These are phyloP conservation scores for Brachypalpus laphriformis DNA, from an alignment of 2,888 invertebrate genomes.

Conservation along the genomic window DNA sequence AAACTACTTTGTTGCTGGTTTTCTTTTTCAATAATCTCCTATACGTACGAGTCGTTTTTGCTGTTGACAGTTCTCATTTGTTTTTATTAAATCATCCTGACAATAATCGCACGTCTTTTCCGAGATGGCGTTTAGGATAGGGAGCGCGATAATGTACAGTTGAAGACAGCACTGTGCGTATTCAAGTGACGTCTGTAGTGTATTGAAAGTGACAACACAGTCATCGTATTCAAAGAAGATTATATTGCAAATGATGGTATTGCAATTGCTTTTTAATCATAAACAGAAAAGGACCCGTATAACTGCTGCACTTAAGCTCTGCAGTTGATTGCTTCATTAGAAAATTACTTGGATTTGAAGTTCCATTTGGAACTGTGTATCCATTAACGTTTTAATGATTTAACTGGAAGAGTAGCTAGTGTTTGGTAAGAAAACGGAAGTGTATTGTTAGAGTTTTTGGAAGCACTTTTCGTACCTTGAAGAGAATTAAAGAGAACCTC, in stretches of 20 bases:
- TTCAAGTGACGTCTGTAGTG: slow-evolving; percentile 37
- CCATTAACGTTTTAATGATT: not conserved
- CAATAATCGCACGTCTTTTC: slow-evolving; percentile 32
- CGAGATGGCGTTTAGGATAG: slow-evolving; percentile 8
- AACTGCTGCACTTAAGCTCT: slow-evolving; percentile 8
- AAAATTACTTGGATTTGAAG: slow-evolving; percentile 3
- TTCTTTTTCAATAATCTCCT: slow-evolving; percentile 27
- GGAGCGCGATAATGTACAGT: not conserved
- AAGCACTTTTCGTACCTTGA: not conserved
- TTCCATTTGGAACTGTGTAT: not conserved
- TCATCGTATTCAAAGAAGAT: slow-evolving; percentile 26
- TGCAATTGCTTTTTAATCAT: slow-evolving; percentile 52
- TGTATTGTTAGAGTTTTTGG: not conserved
- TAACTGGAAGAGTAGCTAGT: not conserved
- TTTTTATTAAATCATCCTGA: slow-evolving; percentile 68
- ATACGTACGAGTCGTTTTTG: slow-evolving; percentile 30
- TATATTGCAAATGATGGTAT: slow-evolving; percentile 57
- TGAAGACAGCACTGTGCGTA: not conserved
- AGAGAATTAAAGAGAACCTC: not conserved
- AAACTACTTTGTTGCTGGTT: slow-evolving; percentile 7
- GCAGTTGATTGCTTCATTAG: slow-evolving; percentile 47
- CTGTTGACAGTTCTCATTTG: slow-evolving; percentile 66
- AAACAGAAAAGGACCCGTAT: slow-evolving; percentile 57
- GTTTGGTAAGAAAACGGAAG: not conserved
- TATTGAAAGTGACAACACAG: slow-evolving; percentile 45